Evolutionary conservation across 2,797 vertebrate species (phyloP), one percentile per base, ranked within the genome.

Genomic region (Taeniopygia guttata): DNA sequence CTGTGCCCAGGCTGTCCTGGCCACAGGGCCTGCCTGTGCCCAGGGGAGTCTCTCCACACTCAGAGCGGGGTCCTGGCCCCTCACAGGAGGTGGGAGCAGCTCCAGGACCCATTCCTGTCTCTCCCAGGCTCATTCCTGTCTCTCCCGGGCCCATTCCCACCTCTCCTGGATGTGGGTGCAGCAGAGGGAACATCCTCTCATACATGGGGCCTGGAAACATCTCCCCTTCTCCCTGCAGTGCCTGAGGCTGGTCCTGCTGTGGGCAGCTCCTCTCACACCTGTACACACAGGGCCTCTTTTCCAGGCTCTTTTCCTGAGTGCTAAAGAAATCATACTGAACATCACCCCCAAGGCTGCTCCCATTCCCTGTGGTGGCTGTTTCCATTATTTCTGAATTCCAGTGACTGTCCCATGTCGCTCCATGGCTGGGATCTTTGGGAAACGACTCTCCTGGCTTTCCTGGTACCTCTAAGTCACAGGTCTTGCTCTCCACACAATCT

Each of bases 171-270:
- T 89, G 76, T 1, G 86, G 36, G 18, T 16, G 89, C 20, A 69
- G 87, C 25, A 70, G n/a, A 4, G 45, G 75, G 36, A 92, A 62
- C 66, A 98, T 97, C 64, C 96, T 96, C 34, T 96, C 95, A 20
- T 96, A 93, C 0, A 7, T 15, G 32, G 88, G 63, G 64, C 79
- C 92, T 2, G 96, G 84, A 30, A 96, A 97, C 5, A 27, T 5
- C 8, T 92, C 89, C 59, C 55, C 59, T 40, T 43, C 67, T 13
- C 21, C 75, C 63, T 29, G 74, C 1, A 9, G 48, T 6, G 19
- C 5, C 13, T 22, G 80, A 4, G 51, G 73, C 16, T 23, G 77
- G 1, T 85, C 64, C 75, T 51, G 91, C 78, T 34, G 94, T 12
- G 5, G 40, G 52, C 43, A 30, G 42, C 4, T 72, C 3, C 84